A percentile compares a stretch with the other conserved stretches of the same genome.
These are phyloP conservation scores for Ploceus nigricollis DNA, from an alignment of 2,113 vertebrate genomes.

Conservation along the genomic window DNA sequence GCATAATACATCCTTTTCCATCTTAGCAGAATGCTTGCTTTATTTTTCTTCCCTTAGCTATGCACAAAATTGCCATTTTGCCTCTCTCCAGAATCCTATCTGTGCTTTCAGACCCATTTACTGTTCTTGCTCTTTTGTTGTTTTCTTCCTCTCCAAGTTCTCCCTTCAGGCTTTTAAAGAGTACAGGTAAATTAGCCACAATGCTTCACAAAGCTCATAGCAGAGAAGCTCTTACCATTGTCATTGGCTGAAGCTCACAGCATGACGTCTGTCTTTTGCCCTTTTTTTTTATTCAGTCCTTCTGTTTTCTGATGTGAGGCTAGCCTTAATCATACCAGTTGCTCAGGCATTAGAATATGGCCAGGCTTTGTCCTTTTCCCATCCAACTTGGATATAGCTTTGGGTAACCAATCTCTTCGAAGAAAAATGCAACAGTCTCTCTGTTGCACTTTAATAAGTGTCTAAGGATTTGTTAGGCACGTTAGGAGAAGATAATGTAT, in stretches of 20 bases:
- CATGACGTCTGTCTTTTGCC: neutral
- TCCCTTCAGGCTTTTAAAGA: neutral
- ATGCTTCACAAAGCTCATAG: neutral
- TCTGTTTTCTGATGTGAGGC: neutral
- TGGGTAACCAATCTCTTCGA: neutral
- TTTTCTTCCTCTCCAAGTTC: neutral
- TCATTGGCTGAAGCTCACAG: neutral
- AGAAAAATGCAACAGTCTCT: neutral
- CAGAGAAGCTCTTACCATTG: neutral
- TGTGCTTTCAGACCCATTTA: neutral
- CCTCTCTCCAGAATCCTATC: neutral
- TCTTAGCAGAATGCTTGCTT: neutral
- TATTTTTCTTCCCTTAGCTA: neutral
- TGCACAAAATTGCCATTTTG: neutral
- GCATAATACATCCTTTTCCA: neutral
- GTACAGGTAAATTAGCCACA: neutral
- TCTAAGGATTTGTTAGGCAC: neutral
- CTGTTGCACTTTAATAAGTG: neutral
- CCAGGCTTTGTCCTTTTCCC: neutral
- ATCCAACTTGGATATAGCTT: neutral
- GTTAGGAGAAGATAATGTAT: neutral
- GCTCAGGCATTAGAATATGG: neutral
- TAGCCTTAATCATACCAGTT: neutral
- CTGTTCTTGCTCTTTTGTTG: neutral
- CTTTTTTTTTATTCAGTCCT: neutral